Base-by-base conservation (phyloP, 2,888 invertebrate genomes). In the Cryptus viduatorius region DNA sequence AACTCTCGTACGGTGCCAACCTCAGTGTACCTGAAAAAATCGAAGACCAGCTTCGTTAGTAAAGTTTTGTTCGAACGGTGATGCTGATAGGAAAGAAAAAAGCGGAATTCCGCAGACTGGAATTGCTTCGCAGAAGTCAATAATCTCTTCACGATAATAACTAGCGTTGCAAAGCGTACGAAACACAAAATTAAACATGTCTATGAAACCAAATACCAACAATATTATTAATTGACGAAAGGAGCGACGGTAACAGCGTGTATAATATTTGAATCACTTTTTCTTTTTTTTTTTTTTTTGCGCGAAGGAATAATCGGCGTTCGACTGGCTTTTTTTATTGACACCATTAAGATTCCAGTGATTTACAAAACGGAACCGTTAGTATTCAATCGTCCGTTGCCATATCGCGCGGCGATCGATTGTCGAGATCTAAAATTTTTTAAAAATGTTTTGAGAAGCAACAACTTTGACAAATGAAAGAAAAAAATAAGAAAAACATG, bases 21-120 rank as follows among this genome's bases (percentile, higher is more conserved):
- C 85, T 65, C 37, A 65, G 78, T 24, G 86, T 84, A 88, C 89
- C 91, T 91, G 91, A 79, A 87, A 59, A 82, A 75, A 82, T 79
- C 50, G 59, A 59, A 80, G 44, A 71, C 16, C 77, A 72, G 12
- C n/a, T 71, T 71, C 53, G 61, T 86, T 83, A 86, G 75, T 78
- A 61, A n/a, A 4, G 44, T 44, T 4, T 53, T 19, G 2, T 67
- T 10, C 10, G 16, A 14, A 24, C 1, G n/a, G 46, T 12, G 37
- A 48, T 19, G 16, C 19, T 31, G 7, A 50, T 16, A 46, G 12
- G 3, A 44, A 29, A 37, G n/a, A 50, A 50, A 29, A 42, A 69
- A 69, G 48, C 7, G 3, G 14, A 14, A n/a, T 64, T 37, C 37
- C 37, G 65, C 48, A n/a, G 46, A 31, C 77, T 50, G 50, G 4